Percentiles rank a stretch among this genome's conserved stretches.
These are phyloP conservation scores for Aurelia coerulea DNA, from an alignment of 30 jellyfish, hydroid and myxozoan genomes.

Conservation along the genomic window DNA sequence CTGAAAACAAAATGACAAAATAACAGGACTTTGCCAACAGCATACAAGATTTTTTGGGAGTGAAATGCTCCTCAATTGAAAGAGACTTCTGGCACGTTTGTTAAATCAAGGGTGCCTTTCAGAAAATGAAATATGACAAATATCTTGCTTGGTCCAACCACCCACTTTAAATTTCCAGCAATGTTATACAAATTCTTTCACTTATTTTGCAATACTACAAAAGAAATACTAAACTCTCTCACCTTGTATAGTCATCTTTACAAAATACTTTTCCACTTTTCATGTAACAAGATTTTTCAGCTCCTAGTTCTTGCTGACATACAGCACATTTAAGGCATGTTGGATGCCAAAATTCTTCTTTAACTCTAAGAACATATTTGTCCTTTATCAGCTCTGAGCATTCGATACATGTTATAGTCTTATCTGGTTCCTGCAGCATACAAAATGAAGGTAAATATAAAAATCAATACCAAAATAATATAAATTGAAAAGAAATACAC, in stretches of 20 bases:
- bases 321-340: slow-evolving; percentile 69
- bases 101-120: too few relatives aligned
- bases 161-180: too few relatives aligned
- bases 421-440: slow-evolving; percentile 27
- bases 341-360: slow-evolving; percentile 72
- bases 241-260: slow-evolving; percentile 74
- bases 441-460: background rate
- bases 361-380: slow-evolving; percentile 59
- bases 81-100: too few relatives aligned
- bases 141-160: too few relatives aligned
- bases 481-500: too few relatives aligned
- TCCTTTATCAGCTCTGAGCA: slow-evolving; percentile 56
- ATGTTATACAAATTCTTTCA: too few relatives aligned
- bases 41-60: too few relatives aligned
- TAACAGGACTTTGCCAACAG: too few relatives aligned
- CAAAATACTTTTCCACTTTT: slow-evolving; percentile 63
- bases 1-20: too few relatives aligned
- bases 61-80: too few relatives aligned
- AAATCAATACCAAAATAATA: background rate
- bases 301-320: slow-evolving; percentile 55
- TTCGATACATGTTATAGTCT: slow-evolving; percentile 36
- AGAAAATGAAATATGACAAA: too few relatives aligned
- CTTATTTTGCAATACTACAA: too few relatives aligned
- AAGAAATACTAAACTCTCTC: background rate
- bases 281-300: slow-evolving; percentile 55